Evolutionary conservation across 2,888 invertebrate genomes (phyloP).

Genomic region (Tyria jacobaeae): DNA sequence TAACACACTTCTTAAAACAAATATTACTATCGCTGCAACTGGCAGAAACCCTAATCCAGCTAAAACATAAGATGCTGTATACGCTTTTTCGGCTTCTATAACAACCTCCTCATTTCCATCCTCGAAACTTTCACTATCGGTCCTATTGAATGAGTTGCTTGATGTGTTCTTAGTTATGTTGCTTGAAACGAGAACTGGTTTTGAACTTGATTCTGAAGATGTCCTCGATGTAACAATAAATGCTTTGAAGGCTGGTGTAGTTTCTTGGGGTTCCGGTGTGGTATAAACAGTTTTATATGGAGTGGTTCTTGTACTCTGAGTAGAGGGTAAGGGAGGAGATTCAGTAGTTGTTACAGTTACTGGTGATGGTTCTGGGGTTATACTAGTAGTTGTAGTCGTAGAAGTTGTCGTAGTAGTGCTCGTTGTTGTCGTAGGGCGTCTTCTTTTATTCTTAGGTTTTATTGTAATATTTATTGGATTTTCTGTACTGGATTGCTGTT

Average conservation of each 20-base stretch:
- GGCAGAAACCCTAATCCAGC: conserved; percentile 88
- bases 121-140: conserved; percentile 51
- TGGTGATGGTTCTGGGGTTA: conserved; percentile 41
- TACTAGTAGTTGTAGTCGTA: conserved; percentile 43
- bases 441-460: conserved; percentile 72
- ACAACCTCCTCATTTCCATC: conserved; percentile 82
- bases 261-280: conserved; percentile 47
- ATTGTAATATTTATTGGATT: conserved; percentile 61
- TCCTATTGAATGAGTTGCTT: conserved; percentile 59
- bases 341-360: conserved; percentile 32
- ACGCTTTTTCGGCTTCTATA: conserved; percentile 86
- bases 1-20: conserved; percentile 84
- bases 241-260: conserved; percentile 62
- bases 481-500: conserved; percentile 62
- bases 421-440: conserved; percentile 80
- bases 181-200: conserved; percentile 58
- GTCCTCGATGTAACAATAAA: conserved; percentile 79
- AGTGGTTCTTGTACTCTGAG: conserved; percentile 43
- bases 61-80: conserved; percentile 87
- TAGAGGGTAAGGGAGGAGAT: conserved; percentile 31
- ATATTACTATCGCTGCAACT: conserved; percentile 85
- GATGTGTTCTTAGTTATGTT: conserved; percentile 50
- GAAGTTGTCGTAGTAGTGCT: conserved; percentile 72
- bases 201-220: conserved; percentile 75
- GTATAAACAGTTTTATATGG: conserved; percentile 42